These are phyloP conservation scores for Pyrrhosoma nymphula DNA, from an alignment of 2,888 invertebrate species.

Conservation along the genomic window DNA sequence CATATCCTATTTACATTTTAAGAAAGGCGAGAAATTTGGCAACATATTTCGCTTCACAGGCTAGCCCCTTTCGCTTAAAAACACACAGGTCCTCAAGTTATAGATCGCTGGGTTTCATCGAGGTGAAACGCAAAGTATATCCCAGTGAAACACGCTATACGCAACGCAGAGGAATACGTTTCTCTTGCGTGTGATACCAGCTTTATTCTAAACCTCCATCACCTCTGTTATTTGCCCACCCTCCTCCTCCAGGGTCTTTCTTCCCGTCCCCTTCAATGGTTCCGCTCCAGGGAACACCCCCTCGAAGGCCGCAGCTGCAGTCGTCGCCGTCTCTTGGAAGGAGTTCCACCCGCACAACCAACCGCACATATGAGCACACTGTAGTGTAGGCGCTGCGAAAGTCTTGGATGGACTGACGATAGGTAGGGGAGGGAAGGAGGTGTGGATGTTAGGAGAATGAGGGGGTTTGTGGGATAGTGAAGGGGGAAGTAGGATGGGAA, in stretches of 20 bases:
- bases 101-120: too few relatives aligned
- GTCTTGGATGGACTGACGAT: neutral
- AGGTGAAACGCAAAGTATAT: too few relatives aligned
- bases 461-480: neutral
- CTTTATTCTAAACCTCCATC: neutral
- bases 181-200: neutral
- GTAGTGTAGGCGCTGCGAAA: neutral
- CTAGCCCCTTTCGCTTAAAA: too few relatives aligned
- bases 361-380: neutral
- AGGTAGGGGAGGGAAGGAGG: neutral
- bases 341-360: slow-evolving; percentile 55
- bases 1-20: too few relatives aligned
- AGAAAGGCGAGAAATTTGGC: too few relatives aligned
- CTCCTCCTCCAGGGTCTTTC: slow-evolving; percentile 12
- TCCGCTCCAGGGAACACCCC: slow-evolving; percentile 55
- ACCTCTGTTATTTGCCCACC: neutral
- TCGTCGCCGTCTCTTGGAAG: neutral
- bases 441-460: neutral
- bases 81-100: too few relatives aligned
- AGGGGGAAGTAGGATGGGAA: too few relatives aligned
- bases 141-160: too few relatives aligned
- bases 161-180: neutral
- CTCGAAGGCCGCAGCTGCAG: slow-evolving; percentile 47
- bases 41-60: too few relatives aligned
- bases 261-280: neutral